phyloP scores from a whole-genome alignment of 2,113 vertebrate genomes.

The Gasterosteus aculeatus region DNA sequence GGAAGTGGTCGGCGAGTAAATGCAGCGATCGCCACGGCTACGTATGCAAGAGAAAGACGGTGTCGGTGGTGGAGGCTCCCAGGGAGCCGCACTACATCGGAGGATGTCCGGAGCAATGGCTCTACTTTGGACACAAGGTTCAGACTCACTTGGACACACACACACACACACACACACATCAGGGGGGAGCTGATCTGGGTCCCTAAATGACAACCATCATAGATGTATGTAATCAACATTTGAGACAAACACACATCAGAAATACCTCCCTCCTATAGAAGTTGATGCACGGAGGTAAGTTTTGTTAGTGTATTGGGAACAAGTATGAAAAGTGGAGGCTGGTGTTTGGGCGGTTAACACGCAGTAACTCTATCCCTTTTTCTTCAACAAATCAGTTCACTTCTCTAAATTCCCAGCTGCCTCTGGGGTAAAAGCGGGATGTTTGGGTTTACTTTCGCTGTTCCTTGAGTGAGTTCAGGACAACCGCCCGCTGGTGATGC shows the following conservation, averaged over 20 bases:
- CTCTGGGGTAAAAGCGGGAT: conserved; percentile 37
- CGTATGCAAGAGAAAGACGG: conserved; percentile 87
- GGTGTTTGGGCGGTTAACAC: not conserved
- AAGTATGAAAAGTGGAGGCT: not conserved
- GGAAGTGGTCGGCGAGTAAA: conserved; percentile 84
- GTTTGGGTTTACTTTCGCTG: conserved; percentile 46
- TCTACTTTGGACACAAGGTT: conserved; percentile 92
- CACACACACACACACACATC: not conserved
- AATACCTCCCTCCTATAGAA: not conserved
- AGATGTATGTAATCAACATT: not conserved
- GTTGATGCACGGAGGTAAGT: no score
- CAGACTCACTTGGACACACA: not conserved
- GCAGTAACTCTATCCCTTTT: not conserved
- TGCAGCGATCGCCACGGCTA: conserved; percentile 84
- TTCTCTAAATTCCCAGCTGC: conserved; percentile 6
- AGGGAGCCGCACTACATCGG: conserved; percentile 83
- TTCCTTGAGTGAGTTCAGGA: not conserved
- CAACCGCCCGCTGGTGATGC: not conserved
- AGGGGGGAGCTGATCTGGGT: not conserved
- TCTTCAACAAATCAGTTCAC: not conserved
- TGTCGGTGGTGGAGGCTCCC: conserved; percentile 83
- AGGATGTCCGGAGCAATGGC: conserved; percentile 90
- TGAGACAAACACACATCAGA: not conserved
- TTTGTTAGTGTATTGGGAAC: not conserved
- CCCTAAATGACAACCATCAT: not conserved